Evolutionary conservation across 2,888 invertebrate species (phyloP), one percentile per base, ranked within the genome.

Genomic region (Stenodera caucasica): DNA sequence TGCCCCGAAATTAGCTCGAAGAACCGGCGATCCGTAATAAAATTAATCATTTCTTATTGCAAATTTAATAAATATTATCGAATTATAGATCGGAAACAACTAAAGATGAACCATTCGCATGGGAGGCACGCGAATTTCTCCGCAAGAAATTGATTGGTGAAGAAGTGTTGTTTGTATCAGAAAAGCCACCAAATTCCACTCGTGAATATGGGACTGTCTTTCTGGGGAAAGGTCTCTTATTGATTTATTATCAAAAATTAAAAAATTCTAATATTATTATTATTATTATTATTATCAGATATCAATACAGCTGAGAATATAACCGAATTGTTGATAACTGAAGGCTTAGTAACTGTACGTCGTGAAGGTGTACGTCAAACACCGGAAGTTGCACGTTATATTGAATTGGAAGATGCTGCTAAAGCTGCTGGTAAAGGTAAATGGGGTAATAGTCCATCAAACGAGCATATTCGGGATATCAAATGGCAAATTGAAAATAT

Each of bases 41-140:
- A 37, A 33, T n/a, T 40, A 30, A 33, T 40, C 35, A 8, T 32
- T 54, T 21, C 35, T 57, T 52, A 26, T 21, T 40, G 32, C 1
- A 23, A 32, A 21, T 52, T 21, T 15, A 26, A 53, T 52, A 37
- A 32, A 58, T 23, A 63, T 58, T 60, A 33, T 66, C 63, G 60
- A 57, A 65, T 77, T 75, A 30, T 78, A 87, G 85, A 78, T 84
- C 86, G 45, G 85, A 85, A 49, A 90, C 90, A 74, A 86, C 87
- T 11, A 90, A 88, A 78, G 95, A 95, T 78, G 94, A 98, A 81
- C 94, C 98, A 1, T 98, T 86, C 84, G 98, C 97, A 0, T 99
- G 98, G 97, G 98, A 98, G 77, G 94, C 98, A 1, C 88, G 98
- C 57, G 98, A 99, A 82, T 98, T 90, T 77, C 83, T 99, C 53